Evolutionary conservation across 92 coral and sea anemone genomes (phyloP).

Genomic region (Porites divaricata): DNA sequence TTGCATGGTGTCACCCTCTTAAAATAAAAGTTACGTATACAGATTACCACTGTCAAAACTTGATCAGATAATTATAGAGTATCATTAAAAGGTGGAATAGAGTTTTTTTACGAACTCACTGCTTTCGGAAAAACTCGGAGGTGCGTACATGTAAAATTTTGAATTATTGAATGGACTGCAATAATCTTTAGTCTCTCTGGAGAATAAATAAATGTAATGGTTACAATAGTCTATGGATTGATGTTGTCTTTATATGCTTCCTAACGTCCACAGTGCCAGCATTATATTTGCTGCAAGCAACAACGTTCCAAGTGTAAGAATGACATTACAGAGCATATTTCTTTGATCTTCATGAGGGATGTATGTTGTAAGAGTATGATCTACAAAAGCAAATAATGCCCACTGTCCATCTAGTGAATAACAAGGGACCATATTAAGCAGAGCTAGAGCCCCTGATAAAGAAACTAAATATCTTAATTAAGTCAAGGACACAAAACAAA

Average conservation of each 20-base stretch:
- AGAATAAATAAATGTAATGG: neutral
- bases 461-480: constrained; percentile 85
- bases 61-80: no score
- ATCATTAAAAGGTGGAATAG: no score
- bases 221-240: neutral
- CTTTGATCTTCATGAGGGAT: constrained; percentile 88
- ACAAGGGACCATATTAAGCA: constrained; percentile 94
- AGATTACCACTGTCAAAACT: no score
- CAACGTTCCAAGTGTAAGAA: constrained; percentile 89
- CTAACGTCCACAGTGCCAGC: constrained; percentile 96
- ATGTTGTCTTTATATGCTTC: constrained; percentile 52
- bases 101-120: neutral
- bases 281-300: constrained; percentile 89
- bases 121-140: neutral
- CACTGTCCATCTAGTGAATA: constrained; percentile 98
- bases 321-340: constrained; percentile 78
- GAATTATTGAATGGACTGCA: neutral
- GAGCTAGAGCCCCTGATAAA: constrained; percentile 89
- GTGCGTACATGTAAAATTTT: neutral
- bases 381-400: constrained; percentile 92
- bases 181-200: neutral
- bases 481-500: constrained; percentile 8
- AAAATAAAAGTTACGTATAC: no score
- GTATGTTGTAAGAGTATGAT: constrained; percentile 62
- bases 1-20: no score